Evolutionary conservation across 2,888 invertebrate species (phyloP), one percentile per base, ranked within the genome.

Genomic region (Selenia dentaria): DNA sequence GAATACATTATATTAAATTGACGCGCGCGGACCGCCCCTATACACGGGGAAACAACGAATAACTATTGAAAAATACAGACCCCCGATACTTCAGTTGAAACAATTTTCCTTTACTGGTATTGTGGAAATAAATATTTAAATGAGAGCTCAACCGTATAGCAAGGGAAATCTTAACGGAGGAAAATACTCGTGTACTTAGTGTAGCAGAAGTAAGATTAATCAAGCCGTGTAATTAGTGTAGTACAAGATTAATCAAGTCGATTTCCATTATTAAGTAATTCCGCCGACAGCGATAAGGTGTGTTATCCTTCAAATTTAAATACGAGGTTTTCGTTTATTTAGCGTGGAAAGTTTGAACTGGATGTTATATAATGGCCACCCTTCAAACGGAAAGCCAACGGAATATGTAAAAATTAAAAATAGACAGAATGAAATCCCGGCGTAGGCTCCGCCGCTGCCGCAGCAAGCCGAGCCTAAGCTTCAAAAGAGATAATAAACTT

Each of bases 1-100:
- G 83, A 83, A 85, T 85, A 85, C 70, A 87, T 86, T 77, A 82
- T 78, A 74, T 74, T 74, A 58, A 73, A 77, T 72, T 70, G 78
- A 71, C 67, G 68, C 66, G 64, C 63, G 57, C 57, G 57, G 24
- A 8, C 5, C 44, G 53, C 58, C 59, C 62, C 50, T 62, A 57
- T 24, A 14, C 27, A 14, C 36, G 53, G 47, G 10, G 54, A 51
- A 61, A 62, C 66, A 64, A 65, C 58, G 50, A 67, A 70, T 67
- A 76, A 51, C 50, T 68, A 76, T 81, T 73, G 76, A 74, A 78
- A 74, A 74, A 72, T 73, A 76, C 45, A 53, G 56, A 56, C 50
- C 43, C 34, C 35, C 49, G 42, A 53, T 49, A 53, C 47, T 46
- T 44, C 46, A 40, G 40, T 33, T 41, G 27, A 10, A 47, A 39